Conservation (phyloP, 2,797 vertebrate genomes). For the Euphonia xanthogaster region DNA sequence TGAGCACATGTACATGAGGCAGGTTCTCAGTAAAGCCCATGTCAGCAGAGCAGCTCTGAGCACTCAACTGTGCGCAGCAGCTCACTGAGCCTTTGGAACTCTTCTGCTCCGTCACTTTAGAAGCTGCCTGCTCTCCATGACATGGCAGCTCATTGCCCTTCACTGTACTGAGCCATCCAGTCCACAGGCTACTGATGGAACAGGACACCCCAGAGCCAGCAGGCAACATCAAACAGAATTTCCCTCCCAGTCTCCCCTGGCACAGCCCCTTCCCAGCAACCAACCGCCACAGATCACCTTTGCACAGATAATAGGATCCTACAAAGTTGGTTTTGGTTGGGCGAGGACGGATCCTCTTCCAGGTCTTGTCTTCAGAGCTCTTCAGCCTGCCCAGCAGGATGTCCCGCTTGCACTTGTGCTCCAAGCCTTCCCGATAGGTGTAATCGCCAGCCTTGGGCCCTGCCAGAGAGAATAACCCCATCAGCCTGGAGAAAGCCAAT, state of each 20-base stretch:
- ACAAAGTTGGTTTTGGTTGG: conserved; percentile 95
- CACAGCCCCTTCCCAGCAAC: background rate
- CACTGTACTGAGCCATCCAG: background rate
- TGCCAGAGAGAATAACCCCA: conserved; percentile 32
- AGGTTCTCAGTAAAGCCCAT: background rate
- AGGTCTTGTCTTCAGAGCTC: conserved; percentile 85
- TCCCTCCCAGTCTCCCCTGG: background rate
- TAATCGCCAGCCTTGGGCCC: conserved; percentile 94
- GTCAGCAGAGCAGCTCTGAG: background rate
- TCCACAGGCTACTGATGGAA: background rate
- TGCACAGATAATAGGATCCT: conserved; percentile 96
- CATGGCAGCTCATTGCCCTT: background rate
- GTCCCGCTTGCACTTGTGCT: conserved; percentile 95
- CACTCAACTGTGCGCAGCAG: accelerated
- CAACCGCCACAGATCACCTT: conserved; percentile 80
- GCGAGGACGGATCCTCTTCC: conserved; percentile 94
- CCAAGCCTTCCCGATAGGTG: conserved; percentile 91
- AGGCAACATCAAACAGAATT: background rate
- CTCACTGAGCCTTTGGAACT: background rate
- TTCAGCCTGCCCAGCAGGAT: conserved; percentile 90
- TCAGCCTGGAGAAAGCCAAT: background rate
- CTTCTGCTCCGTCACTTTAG: background rate
- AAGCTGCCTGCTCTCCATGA: background rate
- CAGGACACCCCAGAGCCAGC: background rate
- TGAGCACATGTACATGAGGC: background rate